A percentile compares a stretch with the other conserved stretches of the same genome.
These are phyloP conservation scores for Orchesella flavescens DNA, from an alignment of 2,888 invertebrate genomes.

Conservation along the genomic window DNA sequence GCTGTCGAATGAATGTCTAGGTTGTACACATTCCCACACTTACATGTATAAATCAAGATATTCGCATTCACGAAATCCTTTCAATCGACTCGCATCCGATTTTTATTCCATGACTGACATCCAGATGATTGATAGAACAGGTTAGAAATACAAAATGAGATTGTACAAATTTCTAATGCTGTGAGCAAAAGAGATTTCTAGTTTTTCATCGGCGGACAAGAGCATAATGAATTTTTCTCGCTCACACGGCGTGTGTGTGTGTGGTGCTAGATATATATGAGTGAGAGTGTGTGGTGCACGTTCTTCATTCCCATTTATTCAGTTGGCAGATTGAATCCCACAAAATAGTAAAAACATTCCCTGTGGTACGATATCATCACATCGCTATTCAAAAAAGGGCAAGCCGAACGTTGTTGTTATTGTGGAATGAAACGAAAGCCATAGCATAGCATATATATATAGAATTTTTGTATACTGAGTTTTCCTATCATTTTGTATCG, in stretches of 20 bases:
- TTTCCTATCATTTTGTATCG: constrained; percentile 6
- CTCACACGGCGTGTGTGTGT: too few species aligned
- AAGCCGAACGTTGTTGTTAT: background rate
- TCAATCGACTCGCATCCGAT: constrained; percentile 9
- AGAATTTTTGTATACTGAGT: background rate
- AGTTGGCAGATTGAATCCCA: constrained; percentile 22
- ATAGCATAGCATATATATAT: background rate
- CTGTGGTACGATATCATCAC: constrained; percentile 41
- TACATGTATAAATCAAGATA: background rate
- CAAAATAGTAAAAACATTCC: constrained; percentile 32
- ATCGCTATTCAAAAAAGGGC: constrained; percentile 18
- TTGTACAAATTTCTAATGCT: background rate
- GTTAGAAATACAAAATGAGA: constrained; percentile 18
- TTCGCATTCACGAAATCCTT: background rate
- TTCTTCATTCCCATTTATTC: constrained; percentile 22
- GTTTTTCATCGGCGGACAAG: background rate
- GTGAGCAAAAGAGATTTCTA: background rate
- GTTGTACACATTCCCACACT: too few species aligned
- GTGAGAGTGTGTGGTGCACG: constrained; percentile 14
- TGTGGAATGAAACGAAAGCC: background rate
- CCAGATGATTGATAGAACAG: constrained; percentile 27
- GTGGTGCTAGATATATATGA: background rate
- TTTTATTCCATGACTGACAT: constrained; percentile 21
- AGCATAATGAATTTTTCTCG: background rate
- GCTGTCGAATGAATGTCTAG: too few species aligned